These are phyloP conservation scores for Strix uralensis DNA, from an alignment of 2,113 vertebrate species.

Conservation along the genomic window DNA sequence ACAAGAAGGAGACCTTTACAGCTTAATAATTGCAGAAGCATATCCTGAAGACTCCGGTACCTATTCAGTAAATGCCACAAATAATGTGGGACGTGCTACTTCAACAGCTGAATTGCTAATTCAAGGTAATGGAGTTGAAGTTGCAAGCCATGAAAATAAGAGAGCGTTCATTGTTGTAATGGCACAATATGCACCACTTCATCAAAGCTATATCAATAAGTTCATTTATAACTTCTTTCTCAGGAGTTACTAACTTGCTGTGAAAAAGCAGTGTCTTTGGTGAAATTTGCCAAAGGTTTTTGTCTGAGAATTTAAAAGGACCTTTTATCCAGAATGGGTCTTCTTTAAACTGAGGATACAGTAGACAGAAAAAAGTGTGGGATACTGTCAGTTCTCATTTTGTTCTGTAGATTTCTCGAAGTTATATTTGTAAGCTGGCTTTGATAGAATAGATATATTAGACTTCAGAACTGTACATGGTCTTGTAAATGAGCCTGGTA, in stretches of 20 bases:
- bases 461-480: neutral
- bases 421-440: neutral
- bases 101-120: conserved; percentile 94
- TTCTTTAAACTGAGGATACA: neutral
- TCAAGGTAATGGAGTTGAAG: conserved; percentile 78
- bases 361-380: neutral
- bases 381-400: neutral
- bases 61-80: conserved; percentile 94
- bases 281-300: neutral
- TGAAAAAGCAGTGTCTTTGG: neutral
- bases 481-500: neutral
- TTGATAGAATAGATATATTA: neutral
- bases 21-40: conserved; percentile 92
- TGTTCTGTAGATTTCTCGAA: neutral
- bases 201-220: neutral
- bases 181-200: neutral
- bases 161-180: neutral
- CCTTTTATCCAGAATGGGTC: neutral
- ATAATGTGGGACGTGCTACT: conserved; percentile 94
- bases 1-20: conserved; percentile 93
- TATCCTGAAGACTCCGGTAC: conserved; percentile 96
- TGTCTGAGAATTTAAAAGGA: neutral
- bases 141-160: neutral
- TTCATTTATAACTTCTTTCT: neutral
- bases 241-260: neutral